Evolutionary conservation across 1,140 invertebrate species (phyloP).

Genomic region (Brachystomella parvula): DNA sequence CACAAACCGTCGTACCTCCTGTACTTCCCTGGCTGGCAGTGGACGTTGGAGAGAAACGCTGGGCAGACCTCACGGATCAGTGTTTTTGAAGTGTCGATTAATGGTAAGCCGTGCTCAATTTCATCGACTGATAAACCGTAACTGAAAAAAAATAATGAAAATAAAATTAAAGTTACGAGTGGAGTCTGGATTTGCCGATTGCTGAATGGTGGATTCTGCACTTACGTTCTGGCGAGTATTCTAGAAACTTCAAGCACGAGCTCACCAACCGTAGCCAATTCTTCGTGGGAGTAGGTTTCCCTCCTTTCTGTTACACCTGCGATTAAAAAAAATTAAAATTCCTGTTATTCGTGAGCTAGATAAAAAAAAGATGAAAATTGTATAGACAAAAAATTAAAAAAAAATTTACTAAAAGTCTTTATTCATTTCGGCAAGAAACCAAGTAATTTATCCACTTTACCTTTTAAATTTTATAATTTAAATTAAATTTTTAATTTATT

Average conservation of each 20-base stretch:
- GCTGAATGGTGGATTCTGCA: slow-evolving; percentile 37
- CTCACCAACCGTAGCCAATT: slow-evolving; percentile 73
- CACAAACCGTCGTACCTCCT: slow-evolving; percentile 81
- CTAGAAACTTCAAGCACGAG: slow-evolving; percentile 74
- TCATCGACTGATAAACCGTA: slow-evolving; percentile 76
- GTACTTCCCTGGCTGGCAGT: slow-evolving; percentile 83
- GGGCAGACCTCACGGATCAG: slow-evolving; percentile 78
- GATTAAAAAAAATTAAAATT: slow-evolving; percentile 37
- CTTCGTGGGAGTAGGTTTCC: slow-evolving; percentile 60
- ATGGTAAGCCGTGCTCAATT: slow-evolving; percentile 74
- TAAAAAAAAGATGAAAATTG: background rate
- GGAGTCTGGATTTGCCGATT: too few species aligned
- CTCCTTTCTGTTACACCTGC: slow-evolving; percentile 61
- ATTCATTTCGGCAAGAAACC: background rate
- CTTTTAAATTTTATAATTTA: background rate
- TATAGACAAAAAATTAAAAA: background rate
- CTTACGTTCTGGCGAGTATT: slow-evolving; percentile 76
- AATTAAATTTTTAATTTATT: too few species aligned
- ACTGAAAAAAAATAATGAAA: slow-evolving; percentile 46
- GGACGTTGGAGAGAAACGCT: slow-evolving; percentile 73
- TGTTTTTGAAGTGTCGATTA: slow-evolving; percentile 83
- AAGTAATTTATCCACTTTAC: background rate
- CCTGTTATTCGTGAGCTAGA: too few species aligned
- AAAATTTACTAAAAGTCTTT: background rate
- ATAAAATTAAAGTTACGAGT: background rate